Percentiles rank a stretch among this genome's conserved stretches.
phyloP scores from a whole-genome alignment of 30 jellyfish, hydroid and myxozoan genomes.

The Cassiopea andromeda region DNA sequence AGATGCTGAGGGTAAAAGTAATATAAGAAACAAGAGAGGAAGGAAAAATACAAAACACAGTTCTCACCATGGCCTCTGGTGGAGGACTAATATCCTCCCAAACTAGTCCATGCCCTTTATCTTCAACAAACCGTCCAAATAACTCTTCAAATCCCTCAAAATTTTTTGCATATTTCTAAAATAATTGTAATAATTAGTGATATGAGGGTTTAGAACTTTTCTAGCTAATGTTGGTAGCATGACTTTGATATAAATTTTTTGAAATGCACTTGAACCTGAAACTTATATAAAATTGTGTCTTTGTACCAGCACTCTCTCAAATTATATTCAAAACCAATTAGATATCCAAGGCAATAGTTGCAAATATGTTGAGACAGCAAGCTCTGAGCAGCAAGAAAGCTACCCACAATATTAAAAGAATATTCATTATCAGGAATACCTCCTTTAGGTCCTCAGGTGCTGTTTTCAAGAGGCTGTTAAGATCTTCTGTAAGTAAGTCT shows the following conservation, averaged over 20 bases:
- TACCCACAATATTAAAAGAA: neutral
- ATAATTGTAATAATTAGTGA: neutral
- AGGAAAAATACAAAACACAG: neutral
- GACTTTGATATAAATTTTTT: no score
- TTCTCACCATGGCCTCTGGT: conserved; percentile 74
- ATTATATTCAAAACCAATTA: no score
- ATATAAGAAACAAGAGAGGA: no score
- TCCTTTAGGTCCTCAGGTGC: conserved; percentile 68
- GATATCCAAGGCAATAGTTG: no score
- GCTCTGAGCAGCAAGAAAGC: neutral
- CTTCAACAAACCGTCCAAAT: conserved; percentile 67
- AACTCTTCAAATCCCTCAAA: conserved; percentile 69
- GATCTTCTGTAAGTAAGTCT: conserved; percentile 46
- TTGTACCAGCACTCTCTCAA: no score
- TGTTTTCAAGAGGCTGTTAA: conserved; percentile 55
- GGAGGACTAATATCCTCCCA: conserved; percentile 84
- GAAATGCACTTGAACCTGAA: no score
- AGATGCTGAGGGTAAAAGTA: no score
- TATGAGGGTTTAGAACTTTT: no score
- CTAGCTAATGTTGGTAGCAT: no score
- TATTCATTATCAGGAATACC: conserved; percentile 11
- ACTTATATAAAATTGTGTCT: no score
- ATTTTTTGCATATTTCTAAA: conserved; percentile 58
- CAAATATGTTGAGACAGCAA: no score
- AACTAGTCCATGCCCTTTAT: conserved; percentile 57